phyloP scores from a whole-genome alignment of 92 coral and sea anemone species.

The Bergia puertoricense region DNA sequence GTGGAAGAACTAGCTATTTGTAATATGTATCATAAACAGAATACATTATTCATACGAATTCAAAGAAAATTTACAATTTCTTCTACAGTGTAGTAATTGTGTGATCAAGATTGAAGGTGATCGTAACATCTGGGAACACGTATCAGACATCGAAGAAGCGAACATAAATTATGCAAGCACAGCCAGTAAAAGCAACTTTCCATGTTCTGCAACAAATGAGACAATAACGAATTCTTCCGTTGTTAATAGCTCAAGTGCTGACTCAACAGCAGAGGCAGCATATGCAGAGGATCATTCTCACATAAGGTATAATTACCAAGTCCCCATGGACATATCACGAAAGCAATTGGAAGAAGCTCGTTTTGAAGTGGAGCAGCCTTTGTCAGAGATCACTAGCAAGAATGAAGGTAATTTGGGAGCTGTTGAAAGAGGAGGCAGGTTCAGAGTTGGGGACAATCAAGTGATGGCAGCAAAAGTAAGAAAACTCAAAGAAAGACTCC shows the following conservation, averaged over 20 bases:
- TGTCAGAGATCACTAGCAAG: neutral
- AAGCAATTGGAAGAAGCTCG: neutral
- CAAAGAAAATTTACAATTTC: neutral
- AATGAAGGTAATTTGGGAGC: neutral
- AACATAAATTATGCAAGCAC: neutral
- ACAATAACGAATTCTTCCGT: neutral
- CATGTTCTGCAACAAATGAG: neutral
- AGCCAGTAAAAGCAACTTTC: neutral
- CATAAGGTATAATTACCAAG: neutral
- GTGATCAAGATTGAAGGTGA: slow-evolving; percentile 9
- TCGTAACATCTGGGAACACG: slow-evolving; percentile 1
- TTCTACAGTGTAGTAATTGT: slow-evolving; percentile 3
- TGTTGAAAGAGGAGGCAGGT: neutral
- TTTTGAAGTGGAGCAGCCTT: neutral
- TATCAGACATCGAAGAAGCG: neutral
- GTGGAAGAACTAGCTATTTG: too few relatives aligned
- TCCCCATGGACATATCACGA: neutral
- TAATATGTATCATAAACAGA: neutral
- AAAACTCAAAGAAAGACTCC: neutral
- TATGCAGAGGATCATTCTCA: neutral
- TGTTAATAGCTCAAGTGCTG: neutral
- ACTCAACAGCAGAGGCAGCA: neutral
- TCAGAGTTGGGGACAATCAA: neutral
- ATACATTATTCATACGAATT: neutral
- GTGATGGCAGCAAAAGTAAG: neutral